These are phyloP conservation scores for Lamellibrachia columna DNA, from an alignment of 2,888 invertebrate genomes.

Conservation along the genomic window DNA sequence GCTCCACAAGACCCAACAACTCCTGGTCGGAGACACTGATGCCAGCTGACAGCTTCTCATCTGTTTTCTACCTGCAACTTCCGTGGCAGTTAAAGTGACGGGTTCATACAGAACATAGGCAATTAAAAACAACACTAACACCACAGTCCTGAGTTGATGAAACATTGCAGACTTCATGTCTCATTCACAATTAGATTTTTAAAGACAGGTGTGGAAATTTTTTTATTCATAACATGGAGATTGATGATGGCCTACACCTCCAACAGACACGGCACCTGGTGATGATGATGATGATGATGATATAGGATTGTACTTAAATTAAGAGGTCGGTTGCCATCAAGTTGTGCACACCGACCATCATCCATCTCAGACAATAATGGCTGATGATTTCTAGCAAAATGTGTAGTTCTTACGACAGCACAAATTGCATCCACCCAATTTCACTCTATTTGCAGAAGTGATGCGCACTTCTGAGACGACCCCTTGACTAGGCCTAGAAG, in stretches of 20 bases:
- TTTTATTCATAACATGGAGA: not conserved
- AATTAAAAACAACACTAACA: not conserved
- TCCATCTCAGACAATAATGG: not conserved
- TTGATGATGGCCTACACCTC: too few species aligned
- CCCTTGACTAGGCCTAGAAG: not conserved
- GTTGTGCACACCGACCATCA: not conserved
- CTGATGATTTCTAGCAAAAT: too few species aligned
- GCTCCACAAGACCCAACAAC: not conserved
- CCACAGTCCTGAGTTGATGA: not conserved
- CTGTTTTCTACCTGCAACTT: not conserved
- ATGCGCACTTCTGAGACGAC: not conserved
- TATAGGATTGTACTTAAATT: not conserved
- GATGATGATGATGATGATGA: too few species aligned
- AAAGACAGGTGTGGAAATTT: not conserved
- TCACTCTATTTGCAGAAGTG: not conserved
- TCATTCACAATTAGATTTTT: not conserved
- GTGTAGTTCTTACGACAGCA: too few species aligned
- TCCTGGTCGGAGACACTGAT: not conserved
- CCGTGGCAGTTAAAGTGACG: not conserved
- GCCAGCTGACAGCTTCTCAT: not conserved
- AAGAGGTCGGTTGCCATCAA: not conserved
- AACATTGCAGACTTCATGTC: not conserved
- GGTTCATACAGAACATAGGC: not conserved
- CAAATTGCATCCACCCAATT: not conserved
- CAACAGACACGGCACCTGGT: too few species aligned